Evolutionary conservation across 2,113 vertebrate genomes (phyloP).

Genomic region (Globicephala melas): DNA sequence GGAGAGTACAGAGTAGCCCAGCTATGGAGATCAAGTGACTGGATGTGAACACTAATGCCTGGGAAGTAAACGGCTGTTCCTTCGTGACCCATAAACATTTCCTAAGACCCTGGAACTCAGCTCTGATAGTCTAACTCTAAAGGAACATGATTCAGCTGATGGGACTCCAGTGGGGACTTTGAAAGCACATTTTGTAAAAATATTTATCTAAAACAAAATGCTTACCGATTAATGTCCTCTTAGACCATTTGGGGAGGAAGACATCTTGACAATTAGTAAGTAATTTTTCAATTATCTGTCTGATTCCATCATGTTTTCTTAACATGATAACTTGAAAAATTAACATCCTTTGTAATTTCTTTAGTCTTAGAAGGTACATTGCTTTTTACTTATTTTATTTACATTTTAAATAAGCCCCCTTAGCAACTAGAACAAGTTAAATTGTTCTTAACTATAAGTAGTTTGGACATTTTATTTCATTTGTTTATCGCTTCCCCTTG

Average conservation of each 20-base stretch:
- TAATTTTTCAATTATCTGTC: slow-evolving; percentile 61
- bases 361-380: slow-evolving; percentile 31
- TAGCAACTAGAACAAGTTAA: slow-evolving; percentile 70
- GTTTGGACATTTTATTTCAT: slow-evolving; percentile 59
- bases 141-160: neutral
- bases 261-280: slow-evolving; percentile 56
- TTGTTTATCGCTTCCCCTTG: slow-evolving; percentile 31
- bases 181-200: slow-evolving; percentile 56
- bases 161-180: slow-evolving; percentile 53
- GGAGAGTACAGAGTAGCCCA: slow-evolving; percentile 73
- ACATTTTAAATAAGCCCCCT: slow-evolving; percentile 54
- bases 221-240: slow-evolving; percentile 59
- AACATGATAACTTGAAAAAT: slow-evolving; percentile 66
- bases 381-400: slow-evolving; percentile 65
- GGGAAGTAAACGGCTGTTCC: neutral
- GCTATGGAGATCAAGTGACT: slow-evolving; percentile 78
- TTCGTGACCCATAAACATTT: accelerated
- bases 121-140: neutral
- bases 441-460: slow-evolving; percentile 60
- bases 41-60: neutral
- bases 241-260: slow-evolving; percentile 68
- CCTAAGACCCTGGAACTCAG: neutral
- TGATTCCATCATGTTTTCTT: slow-evolving; percentile 69
- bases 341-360: slow-evolving; percentile 57
- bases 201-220: slow-evolving; percentile 60